Evolutionary conservation across 2,113 vertebrate species (phyloP).

Genomic region (Salvelinus fontinalis): DNA sequence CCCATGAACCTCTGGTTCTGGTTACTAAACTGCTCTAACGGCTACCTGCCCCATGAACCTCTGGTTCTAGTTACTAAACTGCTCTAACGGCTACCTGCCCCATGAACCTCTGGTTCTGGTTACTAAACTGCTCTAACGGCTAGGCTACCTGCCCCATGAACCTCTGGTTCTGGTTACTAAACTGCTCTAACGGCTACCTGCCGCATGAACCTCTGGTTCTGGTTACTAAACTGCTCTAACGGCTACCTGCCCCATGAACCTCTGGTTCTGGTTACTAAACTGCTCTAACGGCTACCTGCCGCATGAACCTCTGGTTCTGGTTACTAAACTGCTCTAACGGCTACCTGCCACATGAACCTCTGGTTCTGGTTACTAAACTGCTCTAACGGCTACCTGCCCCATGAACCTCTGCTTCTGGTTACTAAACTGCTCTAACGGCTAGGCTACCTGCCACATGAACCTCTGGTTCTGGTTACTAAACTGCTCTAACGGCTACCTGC

Average conservation of each 20-base stretch:
- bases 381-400: conserved; percentile 28
- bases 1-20: conserved; percentile 38
- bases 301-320: conserved; percentile 45
- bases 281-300: conserved; percentile 35
- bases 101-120: conserved; percentile 51
- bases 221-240: conserved; percentile 67
- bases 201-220: conserved; percentile 35
- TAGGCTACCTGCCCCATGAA: too few species aligned
- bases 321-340: conserved; percentile 66
- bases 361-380: conserved; percentile 67
- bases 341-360: too few species aligned
- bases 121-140: conserved; percentile 64
- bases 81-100: conserved; percentile 32
- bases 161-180: conserved; percentile 65
- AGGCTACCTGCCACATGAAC: too few species aligned
- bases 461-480: conserved; percentile 66
- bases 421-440: conserved; percentile 62
- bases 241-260: too few species aligned
- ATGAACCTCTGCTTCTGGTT: conserved; percentile 55
- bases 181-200: conserved; percentile 46
- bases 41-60: too few species aligned
- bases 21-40: conserved; percentile 67
- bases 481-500: conserved; percentile 39
- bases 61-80: conserved; percentile 67
- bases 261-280: conserved; percentile 66